Percentiles rank a stretch among this genome's conserved stretches.
Evolutionary conservation across 1,140 invertebrate genomes (phyloP).

Genomic region (Aphelinus certus): DNA sequence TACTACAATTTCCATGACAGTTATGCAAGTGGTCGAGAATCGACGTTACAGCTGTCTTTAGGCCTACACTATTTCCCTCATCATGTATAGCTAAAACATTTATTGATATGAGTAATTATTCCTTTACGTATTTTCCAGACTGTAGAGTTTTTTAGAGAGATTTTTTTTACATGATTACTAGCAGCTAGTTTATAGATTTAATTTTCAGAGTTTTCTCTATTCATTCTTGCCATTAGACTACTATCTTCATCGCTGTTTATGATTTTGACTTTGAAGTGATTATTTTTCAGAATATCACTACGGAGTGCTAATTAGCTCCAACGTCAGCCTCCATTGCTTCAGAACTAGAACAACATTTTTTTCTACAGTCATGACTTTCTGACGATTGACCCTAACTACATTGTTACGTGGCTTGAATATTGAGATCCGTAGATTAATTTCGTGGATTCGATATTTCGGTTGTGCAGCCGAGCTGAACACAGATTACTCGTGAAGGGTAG

Average conservation of each 20-base stretch:
- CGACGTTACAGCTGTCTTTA: neutral
- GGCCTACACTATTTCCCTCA: neutral
- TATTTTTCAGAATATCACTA: too few species aligned
- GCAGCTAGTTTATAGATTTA: slow-evolving; percentile 18
- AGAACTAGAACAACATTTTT: neutral
- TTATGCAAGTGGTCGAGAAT: slow-evolving; percentile 22
- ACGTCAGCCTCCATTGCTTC: too few species aligned
- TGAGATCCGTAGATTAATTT: too few species aligned
- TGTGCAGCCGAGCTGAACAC: too few species aligned
- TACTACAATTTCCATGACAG: slow-evolving; percentile 9
- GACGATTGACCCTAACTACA: neutral
- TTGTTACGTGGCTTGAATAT: too few species aligned
- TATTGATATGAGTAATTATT: neutral
- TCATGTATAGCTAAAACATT: neutral
- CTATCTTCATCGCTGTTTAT: slow-evolving; percentile 1
- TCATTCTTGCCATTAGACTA: neutral
- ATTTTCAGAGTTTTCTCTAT: neutral
- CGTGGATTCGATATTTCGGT: too few species aligned
- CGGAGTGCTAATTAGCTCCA: too few species aligned
- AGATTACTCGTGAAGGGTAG: too few species aligned
- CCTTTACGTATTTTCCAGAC: neutral
- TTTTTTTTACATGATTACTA: slow-evolving; percentile 5
- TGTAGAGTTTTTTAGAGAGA: slow-evolving; percentile 2
- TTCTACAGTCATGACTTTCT: neutral
- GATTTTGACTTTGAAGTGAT: neutral